phyloP scores from a whole-genome alignment of 2,888 invertebrate genomes.

The Drosophila sordidula region DNA sequence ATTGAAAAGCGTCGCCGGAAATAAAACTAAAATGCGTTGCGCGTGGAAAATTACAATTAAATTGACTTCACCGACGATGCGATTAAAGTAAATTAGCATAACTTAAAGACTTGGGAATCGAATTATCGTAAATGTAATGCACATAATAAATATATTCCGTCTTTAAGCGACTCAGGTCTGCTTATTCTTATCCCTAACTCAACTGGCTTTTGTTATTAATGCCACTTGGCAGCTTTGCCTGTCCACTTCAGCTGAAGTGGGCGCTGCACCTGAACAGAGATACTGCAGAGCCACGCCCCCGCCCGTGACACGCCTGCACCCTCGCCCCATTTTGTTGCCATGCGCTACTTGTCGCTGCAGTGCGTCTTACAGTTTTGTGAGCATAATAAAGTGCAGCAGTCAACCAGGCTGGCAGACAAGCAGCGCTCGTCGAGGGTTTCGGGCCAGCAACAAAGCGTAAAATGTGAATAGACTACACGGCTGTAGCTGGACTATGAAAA shows the following conservation, averaged over 20 bases:
- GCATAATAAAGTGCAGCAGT: conserved; percentile 70
- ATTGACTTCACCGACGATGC: conserved; percentile 75
- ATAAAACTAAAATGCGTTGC: conserved; percentile 67
- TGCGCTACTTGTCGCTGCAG: conserved; percentile 22
- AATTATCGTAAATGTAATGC: conserved; percentile 32
- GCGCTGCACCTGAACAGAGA: conserved; percentile 49
- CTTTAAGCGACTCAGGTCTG: conserved; percentile 25
- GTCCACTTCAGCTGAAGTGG: conserved; percentile 64
- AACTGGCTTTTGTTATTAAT: conserved; percentile 68
- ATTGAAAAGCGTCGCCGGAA: conserved; percentile 68
- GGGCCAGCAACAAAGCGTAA: conserved; percentile 71
- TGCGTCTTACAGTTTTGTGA: conserved; percentile 51
- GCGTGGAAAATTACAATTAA: conserved; percentile 80
- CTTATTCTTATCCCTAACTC: conserved; percentile 34
- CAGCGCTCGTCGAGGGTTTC: conserved; percentile 49
- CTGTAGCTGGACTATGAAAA: conserved; percentile 40
- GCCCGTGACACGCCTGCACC: background rate
- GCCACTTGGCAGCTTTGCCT: conserved; percentile 68
- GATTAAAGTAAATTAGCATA: conserved; percentile 83
- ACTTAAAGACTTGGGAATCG: conserved; percentile 70
- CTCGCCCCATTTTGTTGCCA: background rate
- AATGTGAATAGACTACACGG: conserved; percentile 72
- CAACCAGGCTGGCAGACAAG: conserved; percentile 36
- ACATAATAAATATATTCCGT: conserved; percentile 10
- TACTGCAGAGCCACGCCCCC: conserved; percentile 12